Evolutionary conservation across 2,888 invertebrate genomes (phyloP).

Genomic region (Tipula helvola): DNA sequence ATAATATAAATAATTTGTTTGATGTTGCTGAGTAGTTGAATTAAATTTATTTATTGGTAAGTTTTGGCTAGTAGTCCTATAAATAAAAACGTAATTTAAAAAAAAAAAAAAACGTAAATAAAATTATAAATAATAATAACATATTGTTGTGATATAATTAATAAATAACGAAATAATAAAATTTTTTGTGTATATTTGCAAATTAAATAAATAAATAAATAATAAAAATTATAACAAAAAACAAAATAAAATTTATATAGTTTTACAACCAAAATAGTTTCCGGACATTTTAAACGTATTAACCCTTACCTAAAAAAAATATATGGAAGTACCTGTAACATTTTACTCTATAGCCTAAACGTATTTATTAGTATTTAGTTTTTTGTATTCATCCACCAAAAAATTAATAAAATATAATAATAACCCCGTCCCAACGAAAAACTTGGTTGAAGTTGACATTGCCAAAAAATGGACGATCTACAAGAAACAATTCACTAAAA

Average conservation of each 20-base stretch:
- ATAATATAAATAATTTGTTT: not conserved
- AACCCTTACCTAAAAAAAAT: not conserved
- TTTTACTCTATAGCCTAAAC: not conserved
- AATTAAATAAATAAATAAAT: not conserved
- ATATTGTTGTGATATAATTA: not conserved
- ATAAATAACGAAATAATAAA: not conserved
- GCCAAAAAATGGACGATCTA: no score
- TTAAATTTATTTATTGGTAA: constrained; percentile 4
- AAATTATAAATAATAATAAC: constrained; percentile 5
- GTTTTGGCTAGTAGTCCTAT: not conserved
- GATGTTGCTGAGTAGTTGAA: not conserved
- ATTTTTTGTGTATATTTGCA: not conserved
- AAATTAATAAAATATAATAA: not conserved
- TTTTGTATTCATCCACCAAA: not conserved
- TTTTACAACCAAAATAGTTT: not conserved
- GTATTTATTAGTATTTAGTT: not conserved
- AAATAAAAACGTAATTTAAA: not conserved
- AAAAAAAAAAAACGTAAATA: not conserved
- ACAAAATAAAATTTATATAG: not conserved
- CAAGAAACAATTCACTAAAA: no score
- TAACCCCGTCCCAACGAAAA: no score
- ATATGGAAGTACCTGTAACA: not conserved
- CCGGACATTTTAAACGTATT: not conserved
- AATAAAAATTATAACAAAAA: not conserved
- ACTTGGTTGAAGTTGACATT: no score